Evolutionary conservation across 2,113 vertebrate species (phyloP).

Genomic region (Planiliza haematocheilus): DNA sequence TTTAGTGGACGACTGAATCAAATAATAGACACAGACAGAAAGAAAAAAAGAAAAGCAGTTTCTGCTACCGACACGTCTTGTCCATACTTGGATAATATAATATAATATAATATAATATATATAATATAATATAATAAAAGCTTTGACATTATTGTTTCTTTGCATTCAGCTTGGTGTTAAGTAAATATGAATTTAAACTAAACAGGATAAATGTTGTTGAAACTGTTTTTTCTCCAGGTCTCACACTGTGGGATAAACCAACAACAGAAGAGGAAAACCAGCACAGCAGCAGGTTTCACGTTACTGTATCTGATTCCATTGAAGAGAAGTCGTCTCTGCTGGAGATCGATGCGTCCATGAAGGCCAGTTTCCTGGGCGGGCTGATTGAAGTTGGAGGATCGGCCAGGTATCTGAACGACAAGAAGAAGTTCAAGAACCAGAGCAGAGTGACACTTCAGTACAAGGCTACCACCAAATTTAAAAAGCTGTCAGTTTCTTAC

Average conservation of each 20-base stretch:
- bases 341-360: too few relatives aligned
- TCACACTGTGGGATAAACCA: slow-evolving; percentile 9
- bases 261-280: background rate
- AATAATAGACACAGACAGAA: too few relatives aligned
- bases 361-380: slow-evolving; percentile 38
- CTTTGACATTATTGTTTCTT: background rate
- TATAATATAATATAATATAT: too few relatives aligned
- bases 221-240: background rate
- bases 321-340: slow-evolving; percentile 7
- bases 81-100: too few relatives aligned
- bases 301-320: slow-evolving; percentile 39
- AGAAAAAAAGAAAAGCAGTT: too few relatives aligned
- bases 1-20: too few relatives aligned
- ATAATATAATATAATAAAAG: too few relatives aligned
- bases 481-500: slow-evolving; percentile 9
- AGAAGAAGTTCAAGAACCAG: slow-evolving; percentile 25
- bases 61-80: too few relatives aligned
- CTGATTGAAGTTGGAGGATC: slow-evolving; percentile 40
- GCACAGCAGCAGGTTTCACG: background rate
- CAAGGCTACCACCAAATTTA: slow-evolving; percentile 9
- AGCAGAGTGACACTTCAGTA: slow-evolving; percentile 49
- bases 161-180: too few relatives aligned
- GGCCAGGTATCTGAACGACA: slow-evolving; percentile 45
- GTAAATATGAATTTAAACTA: background rate
- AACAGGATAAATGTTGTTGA: too few relatives aligned